Base-by-base conservation (phyloP, 2,113 vertebrate genomes). In the Lagopus muta region DNA sequence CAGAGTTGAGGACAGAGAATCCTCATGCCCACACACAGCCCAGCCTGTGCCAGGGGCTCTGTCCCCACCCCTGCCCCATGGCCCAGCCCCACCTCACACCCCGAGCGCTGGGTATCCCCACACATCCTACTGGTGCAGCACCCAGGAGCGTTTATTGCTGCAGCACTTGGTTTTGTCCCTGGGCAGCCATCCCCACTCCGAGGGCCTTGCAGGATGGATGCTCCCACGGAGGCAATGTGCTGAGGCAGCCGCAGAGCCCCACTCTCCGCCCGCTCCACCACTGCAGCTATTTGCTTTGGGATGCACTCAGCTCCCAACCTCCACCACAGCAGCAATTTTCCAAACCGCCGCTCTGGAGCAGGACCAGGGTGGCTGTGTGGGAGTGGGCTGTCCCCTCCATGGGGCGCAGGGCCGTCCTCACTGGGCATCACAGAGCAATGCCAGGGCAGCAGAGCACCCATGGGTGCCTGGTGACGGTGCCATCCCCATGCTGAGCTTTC, bases 401-500 rank as follows among this genome's bases (percentile, higher is more conserved):
- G 3, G 61, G 65, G 24, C 75, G 34, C 1, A 0, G 34, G 24
- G 42, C 3, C 3, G 7, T 27, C 47, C 64, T 81, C 1, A 1
- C 10, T 8, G 48, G 65, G 34, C 52, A 60, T 30, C 6, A 0
- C 40, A 38, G 28, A 52, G 70, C 1, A 0, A 12, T 42, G 19
- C 19, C 3, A 1, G 27, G n/a, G 30, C 5, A 20, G 20, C 43
- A 50, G 24, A 15, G 47, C 81, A 91, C 48, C 89, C 80, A 32
- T 4, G 38, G 79, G 79, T n/a, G 50, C 42, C 28, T 15, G 34
- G 6, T 45, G 3, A n/a, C 0, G 0, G 8, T 32, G 25, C 18
- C 40, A 40, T 4, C 22, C 45, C 32, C 0, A 0, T 0, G 0
- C 24, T 25, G 32, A 14, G 32, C 18, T 1, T 9, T 22, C 54